Evolutionary conservation across 2,797 vertebrate genomes (phyloP).

Genomic region (Galagoides demidoff): DNA sequence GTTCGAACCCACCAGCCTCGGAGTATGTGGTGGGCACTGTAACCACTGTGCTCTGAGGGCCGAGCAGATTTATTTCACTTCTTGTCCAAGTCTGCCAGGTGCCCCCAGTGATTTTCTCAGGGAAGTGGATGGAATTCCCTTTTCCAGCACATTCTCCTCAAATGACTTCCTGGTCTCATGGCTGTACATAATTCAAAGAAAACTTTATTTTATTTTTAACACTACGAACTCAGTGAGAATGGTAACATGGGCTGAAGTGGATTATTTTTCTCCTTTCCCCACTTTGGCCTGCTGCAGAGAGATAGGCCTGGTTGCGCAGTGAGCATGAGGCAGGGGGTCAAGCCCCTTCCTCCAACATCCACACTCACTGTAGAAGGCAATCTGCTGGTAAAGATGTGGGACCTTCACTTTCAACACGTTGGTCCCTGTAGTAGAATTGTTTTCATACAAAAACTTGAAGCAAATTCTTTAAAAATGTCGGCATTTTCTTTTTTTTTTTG

Average conservation of each 20-base stretch:
- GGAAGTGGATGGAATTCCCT: neutral
- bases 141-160: neutral
- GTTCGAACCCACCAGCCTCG: no score
- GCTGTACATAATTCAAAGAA: neutral
- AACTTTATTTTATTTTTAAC: neutral
- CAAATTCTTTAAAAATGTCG: neutral
- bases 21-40: no score
- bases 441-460: neutral
- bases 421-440: neutral
- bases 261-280: neutral
- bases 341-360: rapidly evolving
- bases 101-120: neutral
- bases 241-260: neutral
- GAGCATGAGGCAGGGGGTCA: rapidly evolving
- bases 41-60: no score
- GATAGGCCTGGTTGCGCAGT: rapidly evolving
- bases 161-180: neutral
- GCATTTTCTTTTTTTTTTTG: no score
- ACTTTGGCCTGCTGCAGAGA: no score
- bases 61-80: no score
- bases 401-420: neutral
- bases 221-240: neutral
- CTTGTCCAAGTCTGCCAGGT: no score
- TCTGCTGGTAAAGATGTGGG: neutral
- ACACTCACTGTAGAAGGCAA: rapidly evolving